Base-by-base conservation (phyloP, 2,113 vertebrate species). In the Papio anubis region DNA sequence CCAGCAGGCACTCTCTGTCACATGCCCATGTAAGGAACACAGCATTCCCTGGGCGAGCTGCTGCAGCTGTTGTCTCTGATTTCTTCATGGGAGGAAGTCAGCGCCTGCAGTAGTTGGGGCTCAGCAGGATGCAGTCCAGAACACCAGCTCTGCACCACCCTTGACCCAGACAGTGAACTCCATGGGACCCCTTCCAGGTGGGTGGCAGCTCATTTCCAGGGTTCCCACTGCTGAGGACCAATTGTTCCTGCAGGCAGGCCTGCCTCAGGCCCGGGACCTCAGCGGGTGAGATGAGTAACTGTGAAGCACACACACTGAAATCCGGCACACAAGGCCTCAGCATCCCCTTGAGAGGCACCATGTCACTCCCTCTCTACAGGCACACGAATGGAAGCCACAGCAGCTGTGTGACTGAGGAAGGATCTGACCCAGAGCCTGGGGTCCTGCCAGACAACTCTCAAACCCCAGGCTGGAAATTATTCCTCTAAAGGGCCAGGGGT, bases 51-150 rank as follows among this genome's bases (percentile, higher is more conserved):
- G 99, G 81, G 98, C 98, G 17, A 97, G 98, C 30, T 97, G 96
- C 30, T 99, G 99, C 66, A 99, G 75, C 98, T 98, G 95, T 99
- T 99, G 55, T 99, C 93, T 8, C 99, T 99, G 0, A 99, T 96
- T 93, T 99, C 99, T 72, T 99, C 99, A 0, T 98, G 99, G 10
- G 99, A 99, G 96, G 99, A 98, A 1, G 99, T 99, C 95, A 99
- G 98, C 96, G 99, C 98, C 89, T 92, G 98, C 32, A 99, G 93
- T 85, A 96, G 81, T 97, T 98, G 98, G 32, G 98, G 98, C 50
- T 98, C 98, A 99, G 45, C 45, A 48, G 45, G 45, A 48, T 78
- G 98, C 98, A 98, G 97, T 98, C 98, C 18, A 98, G 1, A 98
- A 94, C 78, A 66, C 96, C 85, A 99, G 97, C 1, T 95, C 96